A percentile compares a stretch with the other conserved stretches of the same genome.
phyloP scores from a whole-genome alignment of 2,797 vertebrate genomes.

The Peromyscus aztecus region DNA sequence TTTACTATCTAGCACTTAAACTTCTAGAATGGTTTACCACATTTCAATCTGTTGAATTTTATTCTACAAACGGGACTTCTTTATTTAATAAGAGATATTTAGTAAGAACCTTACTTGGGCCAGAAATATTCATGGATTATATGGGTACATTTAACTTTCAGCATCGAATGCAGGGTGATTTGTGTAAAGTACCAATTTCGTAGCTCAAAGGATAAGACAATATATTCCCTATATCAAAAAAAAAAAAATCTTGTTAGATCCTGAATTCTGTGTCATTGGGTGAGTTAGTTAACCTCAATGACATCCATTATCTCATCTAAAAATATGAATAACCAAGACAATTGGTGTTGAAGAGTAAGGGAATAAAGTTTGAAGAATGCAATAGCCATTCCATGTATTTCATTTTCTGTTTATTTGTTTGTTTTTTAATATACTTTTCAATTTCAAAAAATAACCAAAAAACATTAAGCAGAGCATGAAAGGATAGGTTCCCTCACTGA shows the following conservation, averaged over 20 bases:
- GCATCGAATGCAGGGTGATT: not conserved
- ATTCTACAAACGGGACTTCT: not conserved
- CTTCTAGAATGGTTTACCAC: constrained; percentile 32
- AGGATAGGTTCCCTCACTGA: not conserved
- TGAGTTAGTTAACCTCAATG: not conserved
- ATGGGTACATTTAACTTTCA: not conserved
- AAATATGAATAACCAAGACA: not conserved
- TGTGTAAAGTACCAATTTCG: not conserved
- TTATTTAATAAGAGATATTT: constrained; percentile 44
- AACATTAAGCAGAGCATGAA: not conserved
- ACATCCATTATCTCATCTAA: not conserved
- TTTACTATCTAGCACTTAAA: constrained; percentile 2
- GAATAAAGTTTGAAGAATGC: not conserved
- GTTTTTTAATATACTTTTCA: not conserved
- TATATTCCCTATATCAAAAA: not conserved
- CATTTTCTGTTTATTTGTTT: not conserved
- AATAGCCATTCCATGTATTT: not conserved
- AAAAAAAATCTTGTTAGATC: not conserved
- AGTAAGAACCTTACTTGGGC: not conserved
- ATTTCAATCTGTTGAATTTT: constrained; percentile 24
- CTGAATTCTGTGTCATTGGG: not conserved
- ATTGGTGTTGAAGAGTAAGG: not conserved
- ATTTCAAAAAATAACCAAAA: not conserved
- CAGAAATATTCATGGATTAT: not conserved
- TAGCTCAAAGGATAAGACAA: not conserved